Evolutionary conservation across 2,113 vertebrate species (phyloP), one percentile per base, ranked within the genome.

Genomic region (Poeciliopsis turrubarensis): DNA sequence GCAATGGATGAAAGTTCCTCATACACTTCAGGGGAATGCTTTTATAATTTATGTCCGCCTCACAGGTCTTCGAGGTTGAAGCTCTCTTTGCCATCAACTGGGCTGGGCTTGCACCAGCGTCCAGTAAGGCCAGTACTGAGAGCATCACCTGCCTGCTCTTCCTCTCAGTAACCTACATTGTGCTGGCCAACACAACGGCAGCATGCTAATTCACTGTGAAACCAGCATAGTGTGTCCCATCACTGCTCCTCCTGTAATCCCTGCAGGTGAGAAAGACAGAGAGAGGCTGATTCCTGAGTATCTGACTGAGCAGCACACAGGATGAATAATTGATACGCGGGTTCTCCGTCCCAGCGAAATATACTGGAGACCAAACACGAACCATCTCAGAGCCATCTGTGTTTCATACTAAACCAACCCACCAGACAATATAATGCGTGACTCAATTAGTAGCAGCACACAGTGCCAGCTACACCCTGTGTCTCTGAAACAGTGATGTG

Each of bases 271-370:
- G 79, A 81, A 73, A 68, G 31, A 25, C 44, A 30, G 75, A 54
- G 41, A 77, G 75, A 68, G 76, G 86, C 84, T 74, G 84, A 86
- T 87, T 86, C 82, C 79, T 78, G 76, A 82, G 81, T 82, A 85
- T 90, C 87, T 91, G 91, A 92, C 84, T 89, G 89, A 92, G 90
- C 72, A 70, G 83, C 77, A 63, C 82, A 79, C 80, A 32, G 65
- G 80, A 91, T 93, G 85, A 93, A 93, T 93, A 87, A 93, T 92
- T 91, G 83, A 92, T 87, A 70, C 29, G 82, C 31, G 78, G 86
- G 62, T 83, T 83, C 72, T 78, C 86, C 54, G 30, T 86, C 70
- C 82, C 69, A 75, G 68, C 70, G 70, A 90, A 82, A 83, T 77
- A 86, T 86, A 83, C 79, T 72, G 60, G 84, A 32, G 64, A 73